Percentiles rank a stretch among this genome's conserved stretches.
These are phyloP conservation scores for Gymnogyps californianus DNA, from an alignment of 2,113 vertebrate species.

Conservation along the genomic window DNA sequence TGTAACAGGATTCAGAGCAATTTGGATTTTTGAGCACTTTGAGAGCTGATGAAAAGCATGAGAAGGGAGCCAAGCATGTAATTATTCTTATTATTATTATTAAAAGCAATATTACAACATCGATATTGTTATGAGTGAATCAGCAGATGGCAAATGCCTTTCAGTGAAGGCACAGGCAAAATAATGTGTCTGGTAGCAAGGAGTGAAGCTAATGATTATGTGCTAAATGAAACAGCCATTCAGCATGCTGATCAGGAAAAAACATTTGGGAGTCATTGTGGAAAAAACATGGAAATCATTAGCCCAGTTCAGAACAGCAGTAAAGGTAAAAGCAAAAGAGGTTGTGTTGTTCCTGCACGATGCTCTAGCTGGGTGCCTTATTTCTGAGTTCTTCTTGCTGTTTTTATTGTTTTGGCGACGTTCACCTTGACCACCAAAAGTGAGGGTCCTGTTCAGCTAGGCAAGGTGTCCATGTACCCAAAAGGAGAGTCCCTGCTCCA, in stretches of 20 bases:
- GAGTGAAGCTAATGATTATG: conserved; percentile 43
- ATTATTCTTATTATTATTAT: neutral
- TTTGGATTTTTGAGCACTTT: neutral
- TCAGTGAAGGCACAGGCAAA: conserved; percentile 16
- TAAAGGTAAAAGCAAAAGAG: neutral
- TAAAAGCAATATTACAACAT: neutral
- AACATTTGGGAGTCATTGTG: conserved; percentile 57
- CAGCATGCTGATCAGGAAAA: conserved; percentile 43
- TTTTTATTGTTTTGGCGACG: neutral
- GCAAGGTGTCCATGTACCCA: rapidly evolving
- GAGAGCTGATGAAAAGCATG: neutral
- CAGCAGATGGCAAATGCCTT: conserved; percentile 47
- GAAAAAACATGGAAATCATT: conserved; percentile 64
- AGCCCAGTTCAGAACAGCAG: neutral
- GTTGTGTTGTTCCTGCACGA: rapidly evolving
- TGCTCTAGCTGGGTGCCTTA: neutral
- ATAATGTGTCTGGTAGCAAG: conserved; percentile 33
- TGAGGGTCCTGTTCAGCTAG: neutral
- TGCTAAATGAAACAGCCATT: conserved; percentile 62
- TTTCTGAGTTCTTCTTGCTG: neutral
- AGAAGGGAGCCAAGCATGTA: neutral
- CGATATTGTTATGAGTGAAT: neutral
- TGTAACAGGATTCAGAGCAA: neutral
- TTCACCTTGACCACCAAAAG: neutral
- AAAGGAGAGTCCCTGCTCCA: neutral